These are phyloP conservation scores for Callipepla californica DNA, from an alignment of 2,113 vertebrate species.

Conservation along the genomic window DNA sequence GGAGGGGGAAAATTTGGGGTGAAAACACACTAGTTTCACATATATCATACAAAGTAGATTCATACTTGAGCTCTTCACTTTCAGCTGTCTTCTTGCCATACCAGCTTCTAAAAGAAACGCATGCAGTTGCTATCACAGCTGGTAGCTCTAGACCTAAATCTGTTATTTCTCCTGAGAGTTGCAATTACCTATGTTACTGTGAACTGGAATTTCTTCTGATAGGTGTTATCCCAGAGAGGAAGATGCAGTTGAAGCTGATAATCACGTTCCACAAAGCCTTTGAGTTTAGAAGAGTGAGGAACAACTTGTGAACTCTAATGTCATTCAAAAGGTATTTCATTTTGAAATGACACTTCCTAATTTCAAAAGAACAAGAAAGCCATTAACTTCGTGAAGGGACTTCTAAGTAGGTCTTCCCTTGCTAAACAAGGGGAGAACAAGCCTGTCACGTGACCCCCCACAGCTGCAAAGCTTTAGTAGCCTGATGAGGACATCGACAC, in stretches of 20 bases:
- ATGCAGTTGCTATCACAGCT: neutral
- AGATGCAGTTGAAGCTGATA: neutral
- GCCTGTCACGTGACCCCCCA: neutral
- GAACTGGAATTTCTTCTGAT: neutral
- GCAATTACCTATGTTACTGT: neutral
- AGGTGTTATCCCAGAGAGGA: neutral
- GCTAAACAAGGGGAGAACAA: neutral
- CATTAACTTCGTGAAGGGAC: neutral
- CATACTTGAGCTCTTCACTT: neutral
- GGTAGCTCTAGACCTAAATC: neutral
- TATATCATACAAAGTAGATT: neutral
- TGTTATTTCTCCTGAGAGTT: neutral
- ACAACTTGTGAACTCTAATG: neutral
- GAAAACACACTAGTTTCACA: neutral
- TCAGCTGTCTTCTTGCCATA: neutral
- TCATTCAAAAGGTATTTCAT: neutral
- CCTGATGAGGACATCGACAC: neutral
- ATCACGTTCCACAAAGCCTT: neutral
- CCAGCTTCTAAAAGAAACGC: neutral
- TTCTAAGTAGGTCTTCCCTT: neutral
- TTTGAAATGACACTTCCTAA: neutral
- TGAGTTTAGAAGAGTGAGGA: neutral
- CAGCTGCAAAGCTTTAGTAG: neutral
- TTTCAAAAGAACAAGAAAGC: neutral
- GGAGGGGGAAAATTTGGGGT: accelerated